Conservation (phyloP, 2,113 vertebrate genomes). For the Protobothrops mucrosquamatus region DNA sequence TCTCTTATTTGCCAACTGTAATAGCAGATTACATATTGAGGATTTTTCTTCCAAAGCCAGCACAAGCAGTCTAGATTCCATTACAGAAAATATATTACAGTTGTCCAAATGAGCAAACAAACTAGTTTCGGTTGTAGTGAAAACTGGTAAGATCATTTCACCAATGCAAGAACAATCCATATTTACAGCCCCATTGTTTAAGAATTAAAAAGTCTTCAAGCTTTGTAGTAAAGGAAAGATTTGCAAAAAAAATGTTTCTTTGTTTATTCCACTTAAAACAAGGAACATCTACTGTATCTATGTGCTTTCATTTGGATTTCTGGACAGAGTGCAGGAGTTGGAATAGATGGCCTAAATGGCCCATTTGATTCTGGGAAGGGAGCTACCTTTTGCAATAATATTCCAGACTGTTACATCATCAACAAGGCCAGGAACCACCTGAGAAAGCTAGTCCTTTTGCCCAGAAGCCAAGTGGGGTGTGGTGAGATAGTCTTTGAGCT, state of each 20-base stretch:
- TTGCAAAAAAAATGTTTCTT: not conserved
- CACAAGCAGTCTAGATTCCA: not conserved
- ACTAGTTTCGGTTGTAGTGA: not conserved
- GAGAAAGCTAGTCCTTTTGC: too few relatives aligned
- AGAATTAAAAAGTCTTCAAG: not conserved
- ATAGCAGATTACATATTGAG: constrained; percentile 65
- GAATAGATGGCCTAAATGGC: not conserved
- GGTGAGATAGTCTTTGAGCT: not conserved
- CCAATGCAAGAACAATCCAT: not conserved
- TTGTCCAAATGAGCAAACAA: not conserved
- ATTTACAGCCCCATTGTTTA: not conserved
- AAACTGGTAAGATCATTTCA: not conserved
- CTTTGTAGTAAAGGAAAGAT: not conserved
- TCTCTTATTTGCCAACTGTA: constrained; percentile 71
- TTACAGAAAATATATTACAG: not conserved
- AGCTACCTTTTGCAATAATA: not conserved
- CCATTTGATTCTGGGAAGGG: not conserved
- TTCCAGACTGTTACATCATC: not conserved
- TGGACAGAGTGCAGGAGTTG: not conserved
- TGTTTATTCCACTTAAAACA: not conserved
- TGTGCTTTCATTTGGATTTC: not conserved
- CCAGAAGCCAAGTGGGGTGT: not conserved
- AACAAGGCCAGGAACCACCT: too few relatives aligned
- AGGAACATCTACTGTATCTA: not conserved
- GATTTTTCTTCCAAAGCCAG: accelerated